These are phyloP conservation scores for Pediacus dermestoides DNA, from an alignment of 2,888 invertebrate species.

Conservation along the genomic window DNA sequence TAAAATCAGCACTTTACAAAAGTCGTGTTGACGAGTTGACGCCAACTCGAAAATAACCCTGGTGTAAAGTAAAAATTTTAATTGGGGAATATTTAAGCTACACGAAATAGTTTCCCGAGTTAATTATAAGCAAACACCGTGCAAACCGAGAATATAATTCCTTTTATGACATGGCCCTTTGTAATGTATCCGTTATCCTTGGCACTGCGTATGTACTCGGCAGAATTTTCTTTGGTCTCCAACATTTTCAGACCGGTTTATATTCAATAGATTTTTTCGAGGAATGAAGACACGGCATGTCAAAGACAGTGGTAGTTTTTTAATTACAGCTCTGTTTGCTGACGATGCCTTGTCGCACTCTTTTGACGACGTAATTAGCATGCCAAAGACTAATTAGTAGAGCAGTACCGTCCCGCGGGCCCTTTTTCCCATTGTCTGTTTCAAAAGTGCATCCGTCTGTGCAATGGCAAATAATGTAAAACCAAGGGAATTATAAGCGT, in stretches of 20 bases:
- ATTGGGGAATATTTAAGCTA: too few relatives aligned
- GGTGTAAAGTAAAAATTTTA: too few relatives aligned
- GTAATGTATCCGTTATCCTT: too few relatives aligned
- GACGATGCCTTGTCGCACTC: conserved; percentile 33
- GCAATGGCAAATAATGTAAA: conserved; percentile 30
- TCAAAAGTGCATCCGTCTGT: conserved; percentile 31
- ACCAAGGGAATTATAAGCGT: conserved; percentile 28
- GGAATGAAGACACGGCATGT: conserved; percentile 9
- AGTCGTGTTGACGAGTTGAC: too few relatives aligned
- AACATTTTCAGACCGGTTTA: conserved; percentile 9
- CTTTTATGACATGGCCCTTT: too few relatives aligned
- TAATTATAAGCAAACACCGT: too few relatives aligned
- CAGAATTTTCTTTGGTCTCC: too few relatives aligned
- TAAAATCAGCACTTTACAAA: too few relatives aligned
- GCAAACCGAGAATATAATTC: too few relatives aligned
- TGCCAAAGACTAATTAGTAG: conserved; percentile 39
- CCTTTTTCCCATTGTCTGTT: conserved; percentile 27
- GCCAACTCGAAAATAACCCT: too few relatives aligned
- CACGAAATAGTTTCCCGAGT: too few relatives aligned
- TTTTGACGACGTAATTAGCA: conserved; percentile 40
- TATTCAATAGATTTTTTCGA: conserved; percentile 12
- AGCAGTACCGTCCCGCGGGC: conserved; percentile 24
- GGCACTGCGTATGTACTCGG: too few relatives aligned
- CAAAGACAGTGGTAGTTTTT: conserved; percentile 28
- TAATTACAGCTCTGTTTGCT: conserved; percentile 36